phyloP scores from a whole-genome alignment of 2,113 vertebrate genomes.

The Trichomycterus rosablanca region DNA sequence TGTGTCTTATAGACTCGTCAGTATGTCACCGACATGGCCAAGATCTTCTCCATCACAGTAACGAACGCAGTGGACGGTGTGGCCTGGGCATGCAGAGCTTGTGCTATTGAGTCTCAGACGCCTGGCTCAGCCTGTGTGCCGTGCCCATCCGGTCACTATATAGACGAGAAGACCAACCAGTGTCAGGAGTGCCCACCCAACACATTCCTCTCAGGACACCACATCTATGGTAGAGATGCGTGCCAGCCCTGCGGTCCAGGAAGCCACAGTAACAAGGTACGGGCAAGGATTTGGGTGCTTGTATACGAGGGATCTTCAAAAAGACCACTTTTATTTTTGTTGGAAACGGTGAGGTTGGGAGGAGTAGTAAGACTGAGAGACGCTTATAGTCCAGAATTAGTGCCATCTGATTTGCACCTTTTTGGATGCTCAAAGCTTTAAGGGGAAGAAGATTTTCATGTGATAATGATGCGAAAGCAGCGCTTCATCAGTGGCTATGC shows the following conservation, averaged over 20 bases:
- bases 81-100: constrained; percentile 80
- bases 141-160: constrained; percentile 88
- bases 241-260: constrained; percentile 85
- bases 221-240: constrained; percentile 75
- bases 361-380: too few relatives aligned
- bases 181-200: constrained; percentile 82
- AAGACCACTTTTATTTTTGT: too few relatives aligned
- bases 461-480: too few relatives aligned
- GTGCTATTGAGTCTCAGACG: constrained; percentile 77
- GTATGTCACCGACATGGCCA: constrained; percentile 80
- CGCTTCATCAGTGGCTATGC: too few relatives aligned
- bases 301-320: too few relatives aligned
- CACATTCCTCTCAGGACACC: constrained; percentile 81
- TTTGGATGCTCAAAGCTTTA: too few relatives aligned
- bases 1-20: constrained; percentile 70
- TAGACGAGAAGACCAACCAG: constrained; percentile 77
- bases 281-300: too few relatives aligned
- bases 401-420: too few relatives aligned
- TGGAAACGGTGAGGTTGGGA: too few relatives aligned
- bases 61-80: constrained; percentile 85
- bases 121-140: constrained; percentile 84
- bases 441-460: too few relatives aligned
- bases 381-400: too few relatives aligned
- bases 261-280: constrained; percentile 84
- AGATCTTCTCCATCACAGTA: constrained; percentile 86